These are phyloP conservation scores for Athene cunicularia DNA, from an alignment of 2,113 vertebrate genomes.

Conservation along the genomic window DNA sequence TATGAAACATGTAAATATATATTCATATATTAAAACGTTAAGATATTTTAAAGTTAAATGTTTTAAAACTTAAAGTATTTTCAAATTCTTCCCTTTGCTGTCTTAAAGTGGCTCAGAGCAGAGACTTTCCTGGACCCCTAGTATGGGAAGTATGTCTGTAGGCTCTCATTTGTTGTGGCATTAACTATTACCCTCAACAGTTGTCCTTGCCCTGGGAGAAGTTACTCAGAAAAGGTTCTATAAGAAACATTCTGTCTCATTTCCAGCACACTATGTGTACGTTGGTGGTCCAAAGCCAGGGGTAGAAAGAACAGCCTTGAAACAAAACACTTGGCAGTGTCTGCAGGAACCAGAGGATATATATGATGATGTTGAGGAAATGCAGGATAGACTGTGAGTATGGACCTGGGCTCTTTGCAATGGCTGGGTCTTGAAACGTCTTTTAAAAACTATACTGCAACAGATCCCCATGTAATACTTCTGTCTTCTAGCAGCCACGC, in stretches of 20 bases:
- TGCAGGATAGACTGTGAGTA: conserved; percentile 56
- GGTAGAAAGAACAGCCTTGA: conserved; percentile 70
- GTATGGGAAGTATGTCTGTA: background rate
- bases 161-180: background rate
- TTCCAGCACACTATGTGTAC: conserved; percentile 73
- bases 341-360: conserved; percentile 34
- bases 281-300: conserved; percentile 68
- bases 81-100: background rate
- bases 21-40: background rate
- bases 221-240: background rate
- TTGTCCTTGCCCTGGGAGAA: background rate
- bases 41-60: background rate
- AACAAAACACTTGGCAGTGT: conserved; percentile 23
- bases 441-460: background rate
- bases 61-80: background rate
- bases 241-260: background rate
- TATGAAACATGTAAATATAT: too few species aligned
- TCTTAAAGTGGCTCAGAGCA: background rate
- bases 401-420: background rate
- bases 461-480: background rate
- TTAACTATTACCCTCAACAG: background rate
- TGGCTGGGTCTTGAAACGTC: background rate
- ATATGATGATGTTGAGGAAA: conserved; percentile 61
- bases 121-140: background rate
- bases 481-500: conserved; percentile 31